Evolutionary conservation across 2,888 invertebrate species (phyloP).

Genomic region (Acholoe squamosa): DNA sequence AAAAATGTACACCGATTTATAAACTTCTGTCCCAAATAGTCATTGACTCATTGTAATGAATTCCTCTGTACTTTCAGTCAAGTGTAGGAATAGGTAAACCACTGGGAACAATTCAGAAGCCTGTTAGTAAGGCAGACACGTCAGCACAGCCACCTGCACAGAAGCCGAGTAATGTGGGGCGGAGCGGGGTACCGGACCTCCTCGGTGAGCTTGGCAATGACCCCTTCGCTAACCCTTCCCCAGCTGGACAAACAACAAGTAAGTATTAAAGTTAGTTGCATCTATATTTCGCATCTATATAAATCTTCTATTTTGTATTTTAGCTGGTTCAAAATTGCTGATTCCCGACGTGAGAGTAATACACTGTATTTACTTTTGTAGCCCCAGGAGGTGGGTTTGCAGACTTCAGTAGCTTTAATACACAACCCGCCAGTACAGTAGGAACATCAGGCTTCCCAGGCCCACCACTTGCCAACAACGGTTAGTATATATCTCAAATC

Average conservation of each 20-base stretch:
- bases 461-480: neutral
- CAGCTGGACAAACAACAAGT: constrained; percentile 68
- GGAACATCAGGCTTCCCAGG: constrained; percentile 46
- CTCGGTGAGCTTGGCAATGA: constrained; percentile 82
- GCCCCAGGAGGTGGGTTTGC: constrained; percentile 81
- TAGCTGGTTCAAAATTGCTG: neutral
- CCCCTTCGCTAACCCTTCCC: constrained; percentile 79
- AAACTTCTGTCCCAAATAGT: too few relatives aligned
- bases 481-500: too few relatives aligned
- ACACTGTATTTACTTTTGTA: neutral
- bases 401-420: constrained; percentile 81
- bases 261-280: neutral
- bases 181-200: constrained; percentile 76
- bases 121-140: constrained; percentile 30
- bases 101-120: constrained; percentile 38
- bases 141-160: neutral
- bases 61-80: neutral
- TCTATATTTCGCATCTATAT: neutral
- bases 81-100: constrained; percentile 25
- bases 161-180: constrained; percentile 78
- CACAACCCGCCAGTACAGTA: constrained; percentile 64
- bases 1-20: too few relatives aligned
- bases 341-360: too few relatives aligned
- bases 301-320: neutral
- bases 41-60: too few relatives aligned